Conservation (phyloP, 2,113 vertebrate species). For the Bubo scandiacus region DNA sequence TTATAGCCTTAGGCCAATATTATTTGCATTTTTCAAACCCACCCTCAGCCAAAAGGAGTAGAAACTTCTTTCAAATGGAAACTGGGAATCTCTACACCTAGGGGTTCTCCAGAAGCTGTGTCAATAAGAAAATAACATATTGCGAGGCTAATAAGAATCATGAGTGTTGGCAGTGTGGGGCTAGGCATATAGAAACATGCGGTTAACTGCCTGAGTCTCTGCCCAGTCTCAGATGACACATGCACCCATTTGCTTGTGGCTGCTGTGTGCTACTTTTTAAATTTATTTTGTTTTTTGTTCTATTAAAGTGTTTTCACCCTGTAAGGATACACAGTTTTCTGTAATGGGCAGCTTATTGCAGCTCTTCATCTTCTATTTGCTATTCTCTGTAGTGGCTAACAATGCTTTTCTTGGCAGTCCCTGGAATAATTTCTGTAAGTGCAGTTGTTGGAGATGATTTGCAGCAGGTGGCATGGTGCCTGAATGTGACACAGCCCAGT, state of each 20-base stretch:
- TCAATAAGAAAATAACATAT: neutral
- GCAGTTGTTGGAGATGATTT: neutral
- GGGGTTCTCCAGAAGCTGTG: neutral
- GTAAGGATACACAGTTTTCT: neutral
- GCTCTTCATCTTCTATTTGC: neutral
- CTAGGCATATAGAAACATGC: neutral
- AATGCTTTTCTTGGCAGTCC: slow-evolving; percentile 35
- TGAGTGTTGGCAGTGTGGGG: neutral
- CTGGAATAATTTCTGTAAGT: slow-evolving; percentile 43
- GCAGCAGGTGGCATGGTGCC: slow-evolving; percentile 20
- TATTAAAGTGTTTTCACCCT: neutral
- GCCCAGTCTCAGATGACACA: neutral
- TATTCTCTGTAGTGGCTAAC: neutral
- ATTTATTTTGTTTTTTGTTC: neutral
- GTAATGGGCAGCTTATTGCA: neutral
- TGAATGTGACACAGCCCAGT: neutral
- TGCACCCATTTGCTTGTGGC: neutral
- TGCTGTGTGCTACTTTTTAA: neutral
- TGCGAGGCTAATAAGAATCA: neutral
- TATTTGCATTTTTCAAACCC: neutral
- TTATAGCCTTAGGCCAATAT: neutral
- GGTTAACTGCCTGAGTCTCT: neutral
- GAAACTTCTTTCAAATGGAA: neutral
- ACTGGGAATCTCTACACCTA: neutral
- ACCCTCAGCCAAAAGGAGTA: neutral